Evolutionary conservation across 2,797 vertebrate genomes (phyloP).

Genomic region (Pogoniulus pusillus): DNA sequence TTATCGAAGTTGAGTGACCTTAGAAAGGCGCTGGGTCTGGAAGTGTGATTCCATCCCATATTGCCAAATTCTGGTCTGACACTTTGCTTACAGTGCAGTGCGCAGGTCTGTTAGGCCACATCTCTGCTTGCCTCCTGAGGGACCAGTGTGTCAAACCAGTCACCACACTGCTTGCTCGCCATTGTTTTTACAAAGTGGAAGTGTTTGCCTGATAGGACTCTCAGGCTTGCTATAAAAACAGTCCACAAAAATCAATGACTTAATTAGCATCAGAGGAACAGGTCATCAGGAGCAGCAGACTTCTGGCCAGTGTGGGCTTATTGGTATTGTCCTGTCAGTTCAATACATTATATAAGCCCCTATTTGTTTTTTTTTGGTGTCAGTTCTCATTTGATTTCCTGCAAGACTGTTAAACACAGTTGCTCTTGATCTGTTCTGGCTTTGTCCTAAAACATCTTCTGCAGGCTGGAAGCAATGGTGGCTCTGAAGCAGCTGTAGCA

Average conservation of each 20-base stretch:
- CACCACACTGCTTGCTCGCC: background rate
- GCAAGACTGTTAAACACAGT: conserved; percentile 28
- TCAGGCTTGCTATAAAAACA: conserved; percentile 14
- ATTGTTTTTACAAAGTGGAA: background rate
- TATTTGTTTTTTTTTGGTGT: conserved; percentile 46
- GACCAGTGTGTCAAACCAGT: background rate
- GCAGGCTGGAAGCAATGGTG: background rate
- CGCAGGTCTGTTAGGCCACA: background rate
- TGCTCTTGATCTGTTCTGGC: conserved; percentile 46
- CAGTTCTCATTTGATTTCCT: conserved; percentile 42
- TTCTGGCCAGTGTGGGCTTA: conserved; percentile 30
- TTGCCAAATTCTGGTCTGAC: background rate
- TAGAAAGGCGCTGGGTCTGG: background rate
- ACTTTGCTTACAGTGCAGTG: background rate
- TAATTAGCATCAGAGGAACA: conserved; percentile 55
- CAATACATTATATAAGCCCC: conserved; percentile 61
- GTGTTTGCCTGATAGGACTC: conserved; percentile 29
- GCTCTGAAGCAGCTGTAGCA: background rate
- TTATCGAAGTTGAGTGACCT: background rate
- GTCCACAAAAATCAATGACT: conserved; percentile 8
- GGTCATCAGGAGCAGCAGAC: conserved; percentile 47
- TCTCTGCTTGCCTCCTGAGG: background rate
- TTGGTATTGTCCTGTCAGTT: conserved; percentile 53
- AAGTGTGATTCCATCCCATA: background rate
- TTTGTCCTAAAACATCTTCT: conserved; percentile 12